Evolutionary conservation across 2,113 vertebrate species (phyloP).

Genomic region (Peromyscus californicus): DNA sequence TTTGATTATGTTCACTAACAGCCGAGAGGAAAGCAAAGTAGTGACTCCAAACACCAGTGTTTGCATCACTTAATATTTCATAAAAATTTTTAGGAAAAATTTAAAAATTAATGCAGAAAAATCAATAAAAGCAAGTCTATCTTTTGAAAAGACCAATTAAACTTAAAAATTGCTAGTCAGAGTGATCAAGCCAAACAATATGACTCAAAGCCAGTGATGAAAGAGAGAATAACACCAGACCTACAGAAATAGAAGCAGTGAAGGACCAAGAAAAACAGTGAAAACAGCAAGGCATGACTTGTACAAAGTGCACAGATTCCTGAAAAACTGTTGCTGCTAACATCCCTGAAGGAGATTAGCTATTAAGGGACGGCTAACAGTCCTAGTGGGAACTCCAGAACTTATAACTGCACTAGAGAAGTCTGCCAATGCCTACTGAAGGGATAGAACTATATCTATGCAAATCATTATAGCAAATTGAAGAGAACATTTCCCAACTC

Average conservation of each 20-base stretch:
- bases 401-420: background rate
- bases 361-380: background rate
- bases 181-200: background rate
- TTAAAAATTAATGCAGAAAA: slow-evolving; percentile 29
- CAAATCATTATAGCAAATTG: background rate
- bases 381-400: background rate
- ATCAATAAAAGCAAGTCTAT: background rate
- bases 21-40: slow-evolving; percentile 8
- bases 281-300: background rate
- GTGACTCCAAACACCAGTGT: background rate
- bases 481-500: background rate
- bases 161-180: background rate
- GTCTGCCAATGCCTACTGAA: background rate
- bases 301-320: slow-evolving; percentile 1
- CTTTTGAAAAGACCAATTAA: slow-evolving; percentile 47
- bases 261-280: background rate
- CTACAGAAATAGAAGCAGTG: background rate
- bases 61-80: background rate
- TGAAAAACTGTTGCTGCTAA: background rate
- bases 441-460: background rate
- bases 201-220: background rate
- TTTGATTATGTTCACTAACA: background rate
- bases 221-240: background rate
- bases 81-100: slow-evolving; percentile 7
- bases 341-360: background rate